Base-by-base conservation (phyloP, 2,797 vertebrate genomes). In the Chiloscyllium punctatum region DNA sequence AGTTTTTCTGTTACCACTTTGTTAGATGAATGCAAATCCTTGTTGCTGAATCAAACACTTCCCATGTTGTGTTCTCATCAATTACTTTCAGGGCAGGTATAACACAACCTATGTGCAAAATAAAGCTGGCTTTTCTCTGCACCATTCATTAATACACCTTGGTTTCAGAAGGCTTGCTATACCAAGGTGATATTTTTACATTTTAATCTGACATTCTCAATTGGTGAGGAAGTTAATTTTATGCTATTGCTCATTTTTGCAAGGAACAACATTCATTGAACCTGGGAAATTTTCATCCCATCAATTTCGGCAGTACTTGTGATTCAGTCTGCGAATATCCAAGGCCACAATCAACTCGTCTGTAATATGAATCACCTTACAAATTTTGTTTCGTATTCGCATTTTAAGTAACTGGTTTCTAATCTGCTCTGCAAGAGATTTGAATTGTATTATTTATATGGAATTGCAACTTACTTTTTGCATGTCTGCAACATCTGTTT, bases 401-500 rank as follows among this genome's bases (percentile, higher is more conserved):
- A 71, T 30, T 74, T 48, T 16, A 53, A 53, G 8, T 74, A 95
- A 95, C 16, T 74, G 94, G 13, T n/a, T 57, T 33, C 33, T 33
- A 74, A 21, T n/a, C 25, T 57, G 25, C 30, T 95, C 11, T 37
- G 30, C 42, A 51, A 51, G 27, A 48, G 30, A 42, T 4, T 1
- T 94, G 68, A 30, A 72, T n/a, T 77, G 71, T 21, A 15, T 94
- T 92, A 68, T 92, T 95, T 77, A 30, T 71, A 95, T 77, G 33
- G 88, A 62, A 57, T 91, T 91, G 42, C 71, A 51, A 27, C 48
- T 51, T 53, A 30, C 30, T 95, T 95, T 48, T 71, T 77, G 16
- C 16, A 72, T 95, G 74, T 95, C 48, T 74, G 71, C 48, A 95
- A 95, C 94, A 95, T 95, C 94, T 77, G 94, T 95, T 91, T 91